A percentile compares a stretch with the other conserved stretches of the same genome.
Conservation (phyloP, 2,888 invertebrate species). For the Leptinotarsa juncta region DNA sequence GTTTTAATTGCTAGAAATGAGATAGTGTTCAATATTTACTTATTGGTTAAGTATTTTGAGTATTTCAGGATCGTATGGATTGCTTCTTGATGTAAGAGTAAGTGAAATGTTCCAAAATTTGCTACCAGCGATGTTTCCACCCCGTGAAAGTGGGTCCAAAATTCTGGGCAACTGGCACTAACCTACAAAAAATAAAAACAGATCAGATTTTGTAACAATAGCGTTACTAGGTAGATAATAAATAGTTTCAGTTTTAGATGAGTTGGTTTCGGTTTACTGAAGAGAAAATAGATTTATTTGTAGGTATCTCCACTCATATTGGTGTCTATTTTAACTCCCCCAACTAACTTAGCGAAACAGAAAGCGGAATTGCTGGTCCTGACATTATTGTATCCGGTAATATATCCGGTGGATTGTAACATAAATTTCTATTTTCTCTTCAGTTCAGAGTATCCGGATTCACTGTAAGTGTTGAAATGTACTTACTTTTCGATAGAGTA, state of each 20-base stretch:
- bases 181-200: constrained; percentile 68
- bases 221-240: too few relatives aligned
- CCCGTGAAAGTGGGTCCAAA: constrained; percentile 82
- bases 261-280: too few relatives aligned
- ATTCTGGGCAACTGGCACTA: constrained; percentile 84
- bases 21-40: constrained; percentile 66
- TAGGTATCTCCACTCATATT: too few relatives aligned
- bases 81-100: constrained; percentile 81
- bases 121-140: constrained; percentile 83
- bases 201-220: too few relatives aligned
- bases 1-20: neutral
- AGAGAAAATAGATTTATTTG: too few relatives aligned
- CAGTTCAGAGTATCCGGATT: too few relatives aligned
- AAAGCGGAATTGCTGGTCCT: too few relatives aligned
- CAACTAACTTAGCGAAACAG: too few relatives aligned
- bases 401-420: neutral
- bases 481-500: constrained; percentile 80
- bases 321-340: too few relatives aligned
- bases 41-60: constrained; percentile 72
- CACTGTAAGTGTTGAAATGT: neutral
- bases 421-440: neutral
- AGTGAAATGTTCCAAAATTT: constrained; percentile 73
- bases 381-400: too few relatives aligned
- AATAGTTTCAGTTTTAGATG: too few relatives aligned
- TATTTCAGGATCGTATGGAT: constrained; percentile 78